These are phyloP conservation scores for Idris sp. DNA, from an alignment of 1,140 invertebrate genomes.

Conservation along the genomic window DNA sequence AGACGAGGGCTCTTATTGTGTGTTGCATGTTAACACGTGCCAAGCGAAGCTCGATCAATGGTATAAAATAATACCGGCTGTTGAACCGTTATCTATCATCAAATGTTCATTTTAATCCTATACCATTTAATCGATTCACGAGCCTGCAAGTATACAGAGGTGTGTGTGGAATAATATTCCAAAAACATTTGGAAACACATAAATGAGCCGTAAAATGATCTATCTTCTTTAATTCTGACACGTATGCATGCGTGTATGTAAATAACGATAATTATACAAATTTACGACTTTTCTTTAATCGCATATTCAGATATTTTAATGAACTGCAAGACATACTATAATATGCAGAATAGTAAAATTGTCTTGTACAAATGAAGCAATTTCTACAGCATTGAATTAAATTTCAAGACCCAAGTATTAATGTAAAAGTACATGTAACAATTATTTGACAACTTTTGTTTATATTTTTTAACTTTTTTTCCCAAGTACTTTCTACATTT, in stretches of 20 bases:
- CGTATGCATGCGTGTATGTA: slow-evolving; percentile 10
- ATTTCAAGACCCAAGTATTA: too few species aligned
- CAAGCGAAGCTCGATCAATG: slow-evolving; percentile 44
- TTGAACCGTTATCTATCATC: slow-evolving; percentile 52
- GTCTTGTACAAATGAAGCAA: too few species aligned
- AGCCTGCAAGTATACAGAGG: slow-evolving; percentile 21
- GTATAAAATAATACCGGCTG: slow-evolving; percentile 43
- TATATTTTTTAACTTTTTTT: too few species aligned
- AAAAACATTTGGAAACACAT: slow-evolving; percentile 34
- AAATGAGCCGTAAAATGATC: slow-evolving; percentile 31
- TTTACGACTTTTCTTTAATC: slow-evolving; percentile 8
- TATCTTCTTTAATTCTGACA: slow-evolving; percentile 54
- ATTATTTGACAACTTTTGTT: too few species aligned
- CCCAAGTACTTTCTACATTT: too few species aligned
- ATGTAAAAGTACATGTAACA: too few species aligned
- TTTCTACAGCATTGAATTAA: too few species aligned
- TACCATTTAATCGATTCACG: slow-evolving; percentile 52
- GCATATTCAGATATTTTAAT: too few species aligned
- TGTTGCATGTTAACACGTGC: slow-evolving; percentile 29
- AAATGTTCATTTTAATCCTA: slow-evolving; percentile 57
- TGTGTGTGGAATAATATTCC: slow-evolving; percentile 39
- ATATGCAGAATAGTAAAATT: too few species aligned
- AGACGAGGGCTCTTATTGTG: slow-evolving; percentile 24
- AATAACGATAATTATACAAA: slow-evolving; percentile 33
- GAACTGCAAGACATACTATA: too few species aligned